Evolutionary conservation across 2,888 invertebrate species (phyloP), one percentile per base, ranked within the genome.

Genomic region (Drosophila anomelani): DNA sequence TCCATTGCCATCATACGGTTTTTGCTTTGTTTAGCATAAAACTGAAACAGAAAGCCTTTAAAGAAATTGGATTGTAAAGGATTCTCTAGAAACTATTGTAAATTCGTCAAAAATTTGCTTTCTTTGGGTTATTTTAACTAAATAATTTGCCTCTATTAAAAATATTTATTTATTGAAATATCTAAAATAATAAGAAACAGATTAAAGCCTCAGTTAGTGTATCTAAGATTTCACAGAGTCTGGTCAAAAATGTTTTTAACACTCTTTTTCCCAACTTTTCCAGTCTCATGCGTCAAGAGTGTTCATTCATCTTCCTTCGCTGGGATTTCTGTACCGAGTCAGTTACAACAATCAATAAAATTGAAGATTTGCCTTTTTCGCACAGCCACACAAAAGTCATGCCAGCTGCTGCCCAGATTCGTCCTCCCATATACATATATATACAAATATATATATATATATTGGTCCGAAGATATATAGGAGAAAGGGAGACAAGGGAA

Each of bases 281-380:
- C 57, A 67, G 46, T 75, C 83, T 75, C 73, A 72, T 68, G 77
- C 75, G 79, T 86, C 79, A 71, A 74, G 67, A 77, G 77, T 49
- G 79, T 80, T 87, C 90, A 89, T 89, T 87, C 90, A 89, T 88
- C 90, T 90, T 90, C 77, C 78, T 85, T 82, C 82, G 84, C 77
- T 41, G 57, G 81, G 79, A 83, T 78, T 83, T 76, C 72, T 70
- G 55, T 17, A 66, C 44, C 62, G 44, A 63, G 51, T 32, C 59
- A 59, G 58, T 29, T 54, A 61, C 57, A 84, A 80, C 86, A 88
- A 86, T 86, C 85, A 86, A 86, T 86, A 86, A 84, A 86, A 88
- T 86, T 88, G 84, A 86, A 85, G 80, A 68, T 68, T 85, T 83
- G 87, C 85, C 79, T 79, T 84, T 80, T 79, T 78, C 68, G 61